Base-by-base conservation (phyloP, 2,797 vertebrate genomes). In the Vireo griseus region DNA sequence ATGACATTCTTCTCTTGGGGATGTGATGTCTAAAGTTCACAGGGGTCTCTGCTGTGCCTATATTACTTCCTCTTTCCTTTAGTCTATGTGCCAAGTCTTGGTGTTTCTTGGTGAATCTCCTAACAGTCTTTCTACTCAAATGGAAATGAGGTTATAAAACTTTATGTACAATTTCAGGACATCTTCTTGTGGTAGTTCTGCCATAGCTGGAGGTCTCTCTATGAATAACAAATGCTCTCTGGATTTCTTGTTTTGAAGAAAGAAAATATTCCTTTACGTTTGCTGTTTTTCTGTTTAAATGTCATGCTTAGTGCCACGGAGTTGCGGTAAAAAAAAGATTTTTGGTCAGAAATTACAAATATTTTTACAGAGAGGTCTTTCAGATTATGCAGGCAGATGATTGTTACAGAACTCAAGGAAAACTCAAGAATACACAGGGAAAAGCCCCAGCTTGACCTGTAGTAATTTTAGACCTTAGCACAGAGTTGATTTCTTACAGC, bases 31-130 rank as follows among this genome's bases (percentile, higher is more conserved):
- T 50, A 52, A 29, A 39, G 42, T 21, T 0, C 3, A 61, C 57
- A 61, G 20, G 11, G 7, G 11, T 55, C 9, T 71, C 42, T 72
- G n/a, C 13, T 1, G 0, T 39, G 7, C 21, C 19, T 11, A 6
- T 14, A 37, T 33, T 45, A 25, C 24, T 79, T 75, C 57, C 19
- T 62, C 9, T 79, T 79, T 67, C 18, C 25, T 74, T 35, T 21
- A n/a, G 11, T 29, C 48, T 40, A 8, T 42, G 20, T 62, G 22
- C 8, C 5, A 66, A 57, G 8, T 47, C 13, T 59, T 3, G 0
- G 28, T 59, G 16, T 62, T 79, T 50, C n/a, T 63, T 80, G 14
- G 10, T 40, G 61, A 33, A 45, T 45, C 29, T 89, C 86, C 68
- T 39, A 63, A 29, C 7, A 54, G 21, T 12, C 5, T 59, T 75